Evolutionary conservation across 2,888 invertebrate species (phyloP).

Genomic region (Chesias legatella): DNA sequence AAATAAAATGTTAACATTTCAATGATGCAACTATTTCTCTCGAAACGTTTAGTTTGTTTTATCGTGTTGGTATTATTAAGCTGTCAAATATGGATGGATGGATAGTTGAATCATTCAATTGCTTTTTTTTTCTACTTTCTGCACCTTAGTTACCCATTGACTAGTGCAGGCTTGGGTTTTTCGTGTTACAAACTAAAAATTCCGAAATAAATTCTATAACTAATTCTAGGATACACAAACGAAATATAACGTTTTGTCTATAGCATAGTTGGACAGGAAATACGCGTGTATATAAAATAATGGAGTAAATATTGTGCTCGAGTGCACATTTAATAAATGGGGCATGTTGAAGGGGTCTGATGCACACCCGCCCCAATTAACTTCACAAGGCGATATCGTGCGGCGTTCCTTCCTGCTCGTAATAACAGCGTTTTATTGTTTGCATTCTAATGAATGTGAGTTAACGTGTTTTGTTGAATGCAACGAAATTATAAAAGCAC

Average conservation of each 20-base stretch:
- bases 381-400: background rate
- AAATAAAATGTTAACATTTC: conserved; percentile 59
- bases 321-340: background rate
- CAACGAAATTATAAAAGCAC: too few species aligned
- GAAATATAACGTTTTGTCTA: conserved; percentile 5
- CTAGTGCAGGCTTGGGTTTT: conserved; percentile 69
- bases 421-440: too few species aligned
- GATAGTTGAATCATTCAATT: conserved; percentile 79
- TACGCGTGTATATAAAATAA: conserved; percentile 6
- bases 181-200: conserved; percentile 51
- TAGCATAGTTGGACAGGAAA: background rate
- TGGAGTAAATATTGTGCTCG: conserved; percentile 2
- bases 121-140: conserved; percentile 62
- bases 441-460: too few species aligned
- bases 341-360: background rate
- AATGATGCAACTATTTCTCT: conserved; percentile 76
- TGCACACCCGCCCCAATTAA: conserved; percentile 3
- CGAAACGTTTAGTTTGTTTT: conserved; percentile 51
- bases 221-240: conserved; percentile 11
- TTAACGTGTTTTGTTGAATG: too few species aligned
- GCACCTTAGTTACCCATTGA: conserved; percentile 58
- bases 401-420: background rate
- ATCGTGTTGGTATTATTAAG: conserved; percentile 24
- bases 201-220: conserved; percentile 36
- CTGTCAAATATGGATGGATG: conserved; percentile 17